Percentiles rank a stretch among this genome's conserved stretches.
phyloP scores from a whole-genome alignment of 2,888 invertebrate species.

The Aspidiotus destructor region DNA sequence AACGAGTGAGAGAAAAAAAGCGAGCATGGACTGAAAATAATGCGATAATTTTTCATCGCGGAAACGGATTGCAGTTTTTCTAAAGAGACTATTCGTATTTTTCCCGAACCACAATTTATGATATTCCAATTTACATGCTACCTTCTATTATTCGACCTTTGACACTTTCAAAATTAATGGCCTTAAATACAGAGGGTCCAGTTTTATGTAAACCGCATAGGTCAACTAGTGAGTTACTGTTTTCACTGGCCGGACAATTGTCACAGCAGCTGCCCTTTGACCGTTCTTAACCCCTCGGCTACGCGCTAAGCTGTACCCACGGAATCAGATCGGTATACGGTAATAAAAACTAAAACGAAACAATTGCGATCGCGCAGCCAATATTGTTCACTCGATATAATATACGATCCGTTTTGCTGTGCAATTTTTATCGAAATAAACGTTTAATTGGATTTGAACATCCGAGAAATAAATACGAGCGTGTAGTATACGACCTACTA shows the following conservation, averaged over 20 bases:
- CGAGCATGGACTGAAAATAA: constrained; percentile 16
- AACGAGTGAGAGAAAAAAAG: constrained; percentile 12
- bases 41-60: constrained; percentile 28
- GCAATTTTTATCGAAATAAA: background rate
- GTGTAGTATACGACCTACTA: no score
- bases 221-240: constrained; percentile 27
- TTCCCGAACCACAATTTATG: constrained; percentile 30
- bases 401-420: background rate
- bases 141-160: constrained; percentile 29
- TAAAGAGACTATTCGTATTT: constrained; percentile 16
- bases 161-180: constrained; percentile 27
- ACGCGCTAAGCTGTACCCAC: no score
- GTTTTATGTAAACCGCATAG: constrained; percentile 30
- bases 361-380: constrained; percentile 21
- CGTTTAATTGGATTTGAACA: constrained; percentile 2
- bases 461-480: background rate
- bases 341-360: constrained; percentile 29
- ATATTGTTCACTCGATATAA: constrained; percentile 25
- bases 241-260: constrained; percentile 26
- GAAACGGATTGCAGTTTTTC: constrained; percentile 19
- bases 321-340: constrained; percentile 1
- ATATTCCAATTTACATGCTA: constrained; percentile 30
- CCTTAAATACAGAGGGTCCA: constrained; percentile 19
- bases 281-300: constrained; percentile 20
- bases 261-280: constrained; percentile 29